Conservation (phyloP, 1,140 invertebrate genomes). For the Bactericera cockerelli region DNA sequence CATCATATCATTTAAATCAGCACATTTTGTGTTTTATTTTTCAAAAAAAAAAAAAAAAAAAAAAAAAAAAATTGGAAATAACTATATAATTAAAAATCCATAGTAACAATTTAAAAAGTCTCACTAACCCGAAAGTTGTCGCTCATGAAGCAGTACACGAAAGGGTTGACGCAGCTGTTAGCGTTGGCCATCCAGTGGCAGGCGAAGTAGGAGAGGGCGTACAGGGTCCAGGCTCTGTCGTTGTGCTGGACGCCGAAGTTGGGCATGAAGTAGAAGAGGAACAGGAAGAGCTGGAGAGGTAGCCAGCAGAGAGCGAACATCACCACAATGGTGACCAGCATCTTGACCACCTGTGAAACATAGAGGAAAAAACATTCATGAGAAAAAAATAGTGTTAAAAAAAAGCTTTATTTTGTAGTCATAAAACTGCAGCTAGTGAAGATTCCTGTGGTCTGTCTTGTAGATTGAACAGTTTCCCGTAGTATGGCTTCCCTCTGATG, state of each 20-base stretch:
- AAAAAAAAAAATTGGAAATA: too few relatives aligned
- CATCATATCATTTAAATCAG: too few relatives aligned
- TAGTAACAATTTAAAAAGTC: too few relatives aligned
- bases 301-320: slow-evolving; percentile 38
- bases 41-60: not conserved
- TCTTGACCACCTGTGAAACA: slow-evolving; percentile 35
- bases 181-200: slow-evolving; percentile 40
- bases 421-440: not conserved
- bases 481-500: too few relatives aligned
- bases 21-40: too few relatives aligned
- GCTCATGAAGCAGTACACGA: slow-evolving; percentile 46
- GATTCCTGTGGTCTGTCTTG: not conserved
- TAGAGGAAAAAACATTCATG: slow-evolving; percentile 16
- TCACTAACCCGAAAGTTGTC: slow-evolving; percentile 39
- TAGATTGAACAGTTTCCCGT: too few relatives aligned
- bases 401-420: too few relatives aligned
- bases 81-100: too few relatives aligned
- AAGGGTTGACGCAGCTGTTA: slow-evolving; percentile 42
- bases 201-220: slow-evolving; percentile 31
- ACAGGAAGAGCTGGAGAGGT: slow-evolving; percentile 35
- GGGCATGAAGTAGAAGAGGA: slow-evolving; percentile 29
- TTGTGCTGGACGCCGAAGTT: slow-evolving; percentile 25
- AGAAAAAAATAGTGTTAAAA: not conserved
- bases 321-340: slow-evolving; percentile 36
- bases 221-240: slow-evolving; percentile 23